phyloP scores from a whole-genome alignment of 2,797 vertebrate species.

The Phrynocephalus forsythii region DNA sequence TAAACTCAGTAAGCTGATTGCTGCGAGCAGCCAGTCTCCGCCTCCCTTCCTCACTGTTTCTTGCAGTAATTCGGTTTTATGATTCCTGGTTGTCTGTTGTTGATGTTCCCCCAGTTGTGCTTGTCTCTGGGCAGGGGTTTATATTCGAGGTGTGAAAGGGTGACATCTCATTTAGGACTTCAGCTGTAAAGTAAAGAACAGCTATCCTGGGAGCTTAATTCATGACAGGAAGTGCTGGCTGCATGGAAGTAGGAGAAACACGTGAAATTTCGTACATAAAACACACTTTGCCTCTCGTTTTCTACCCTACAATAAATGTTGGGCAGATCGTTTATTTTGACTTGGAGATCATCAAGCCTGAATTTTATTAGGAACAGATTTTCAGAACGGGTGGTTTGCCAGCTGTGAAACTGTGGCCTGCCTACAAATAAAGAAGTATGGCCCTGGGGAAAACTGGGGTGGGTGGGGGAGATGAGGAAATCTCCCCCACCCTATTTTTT shows the following conservation, averaged over 20 bases:
- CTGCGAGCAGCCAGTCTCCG: neutral
- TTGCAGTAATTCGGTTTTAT: constrained; percentile 29
- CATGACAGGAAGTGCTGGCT: neutral
- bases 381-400: neutral
- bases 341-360: neutral
- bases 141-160: neutral
- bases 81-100: constrained; percentile 6
- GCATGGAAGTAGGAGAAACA: neutral
- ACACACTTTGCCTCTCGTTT: neutral
- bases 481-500: neutral
- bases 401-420: neutral
- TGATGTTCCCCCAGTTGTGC: constrained; percentile 2
- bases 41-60: neutral
- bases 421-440: neutral
- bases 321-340: neutral
- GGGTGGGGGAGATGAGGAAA: no score
- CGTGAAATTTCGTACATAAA: neutral
- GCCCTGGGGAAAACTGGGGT: neutral
- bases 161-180: constrained; percentile 7
- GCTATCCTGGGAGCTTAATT: constrained; percentile 4
- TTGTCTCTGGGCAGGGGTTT: constrained; percentile 14
- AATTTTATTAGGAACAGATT: constrained; percentile 14
- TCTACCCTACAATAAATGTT: neutral
- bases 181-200: neutral
- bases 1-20: neutral